Evolutionary conservation across 2,113 vertebrate genomes (phyloP).

Genomic region (Mystacornis crossleyi): DNA sequence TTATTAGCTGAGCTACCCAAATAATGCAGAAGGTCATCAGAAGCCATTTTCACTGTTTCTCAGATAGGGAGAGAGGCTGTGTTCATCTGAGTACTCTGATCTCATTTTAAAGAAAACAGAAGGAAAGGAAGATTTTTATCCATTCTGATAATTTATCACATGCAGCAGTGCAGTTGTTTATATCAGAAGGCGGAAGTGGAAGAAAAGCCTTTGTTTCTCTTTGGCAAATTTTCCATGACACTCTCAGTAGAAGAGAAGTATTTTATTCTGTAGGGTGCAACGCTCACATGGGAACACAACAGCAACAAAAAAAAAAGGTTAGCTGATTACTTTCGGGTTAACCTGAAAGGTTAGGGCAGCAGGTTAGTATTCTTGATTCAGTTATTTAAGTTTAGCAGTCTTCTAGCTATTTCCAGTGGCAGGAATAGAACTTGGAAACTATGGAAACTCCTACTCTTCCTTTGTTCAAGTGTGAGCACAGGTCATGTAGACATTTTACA

Average conservation of each 20-base stretch:
- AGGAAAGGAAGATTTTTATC: constrained; percentile 14
- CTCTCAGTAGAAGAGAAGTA: background rate
- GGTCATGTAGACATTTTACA: background rate
- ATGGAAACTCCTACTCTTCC: background rate
- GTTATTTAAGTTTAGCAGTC: background rate
- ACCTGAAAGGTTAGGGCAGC: too few relatives aligned
- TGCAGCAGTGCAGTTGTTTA: constrained; percentile 9
- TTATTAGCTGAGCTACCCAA: constrained; percentile 58
- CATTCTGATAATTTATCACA: constrained; percentile 9
- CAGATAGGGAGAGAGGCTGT: background rate
- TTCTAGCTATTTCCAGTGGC: background rate
- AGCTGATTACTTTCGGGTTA: background rate
- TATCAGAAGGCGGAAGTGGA: background rate
- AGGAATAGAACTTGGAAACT: background rate
- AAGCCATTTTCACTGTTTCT: constrained; percentile 36
- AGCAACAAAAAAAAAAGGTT: background rate
- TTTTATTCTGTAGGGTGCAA: constrained; percentile 10
- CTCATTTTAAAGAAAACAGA: constrained; percentile 16
- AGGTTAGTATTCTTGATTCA: background rate
- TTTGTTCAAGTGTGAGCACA: background rate
- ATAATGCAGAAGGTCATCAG: constrained; percentile 50
- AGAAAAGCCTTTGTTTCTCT: constrained; percentile 16
- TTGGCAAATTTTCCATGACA: constrained; percentile 36
- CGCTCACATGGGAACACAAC: background rate
- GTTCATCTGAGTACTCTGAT: constrained; percentile 2